These are phyloP conservation scores for Platycheirus albimanus DNA, from an alignment of 2,888 invertebrate species.

Conservation along the genomic window DNA sequence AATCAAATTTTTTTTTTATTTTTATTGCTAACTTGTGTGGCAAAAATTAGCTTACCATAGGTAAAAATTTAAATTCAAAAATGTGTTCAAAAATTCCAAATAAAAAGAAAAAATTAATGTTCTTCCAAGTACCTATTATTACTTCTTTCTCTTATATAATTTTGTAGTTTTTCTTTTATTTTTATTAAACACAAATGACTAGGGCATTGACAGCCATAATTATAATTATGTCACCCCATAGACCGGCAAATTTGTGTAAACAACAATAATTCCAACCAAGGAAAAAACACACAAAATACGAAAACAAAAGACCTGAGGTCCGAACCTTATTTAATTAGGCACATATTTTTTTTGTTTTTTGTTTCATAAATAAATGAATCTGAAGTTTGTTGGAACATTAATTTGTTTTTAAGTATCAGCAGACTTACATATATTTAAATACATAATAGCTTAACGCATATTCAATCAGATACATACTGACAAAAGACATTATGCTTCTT, in stretches of 20 bases:
- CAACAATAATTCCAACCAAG: not conserved
- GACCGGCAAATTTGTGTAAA: constrained; percentile 10
- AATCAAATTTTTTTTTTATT: too few species aligned
- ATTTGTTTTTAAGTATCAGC: not conserved
- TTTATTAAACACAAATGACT: not conserved
- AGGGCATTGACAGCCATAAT: not conserved
- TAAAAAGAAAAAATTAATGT: too few species aligned
- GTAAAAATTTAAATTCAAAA: too few species aligned
- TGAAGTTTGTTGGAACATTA: not conserved
- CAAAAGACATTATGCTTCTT: not conserved
- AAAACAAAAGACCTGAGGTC: constrained; percentile 15
- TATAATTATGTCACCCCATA: constrained; percentile 1
- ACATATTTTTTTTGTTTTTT: not conserved
- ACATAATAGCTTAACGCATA: not conserved
- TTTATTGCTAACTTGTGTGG: too few species aligned
- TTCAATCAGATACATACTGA: not conserved
- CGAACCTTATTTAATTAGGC: not conserved
- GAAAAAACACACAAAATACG: not conserved
- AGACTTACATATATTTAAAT: too few species aligned
- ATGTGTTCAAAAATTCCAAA: too few species aligned
- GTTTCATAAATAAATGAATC: not conserved
- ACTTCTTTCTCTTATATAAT: too few species aligned
- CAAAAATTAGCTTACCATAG: too few species aligned
- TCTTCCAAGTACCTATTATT: too few species aligned
- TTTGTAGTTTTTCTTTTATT: too few species aligned